Conservation (phyloP, 2,113 vertebrate genomes). For the Pseudolaguvia tuberculata region DNA sequence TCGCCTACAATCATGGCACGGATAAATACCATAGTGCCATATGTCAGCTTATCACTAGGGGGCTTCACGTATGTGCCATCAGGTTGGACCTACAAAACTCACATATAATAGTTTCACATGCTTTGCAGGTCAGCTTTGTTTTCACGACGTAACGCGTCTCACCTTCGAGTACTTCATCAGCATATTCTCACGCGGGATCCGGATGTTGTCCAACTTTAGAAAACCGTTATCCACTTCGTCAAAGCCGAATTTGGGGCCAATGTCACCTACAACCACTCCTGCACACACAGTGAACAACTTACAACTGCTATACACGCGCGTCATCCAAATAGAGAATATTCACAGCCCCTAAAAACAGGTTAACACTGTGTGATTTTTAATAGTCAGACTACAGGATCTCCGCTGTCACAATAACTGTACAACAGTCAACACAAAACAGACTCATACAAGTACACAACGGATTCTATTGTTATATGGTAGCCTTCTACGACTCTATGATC, state of each 20-base stretch:
- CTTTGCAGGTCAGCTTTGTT: not conserved
- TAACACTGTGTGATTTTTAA: no score
- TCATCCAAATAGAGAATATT: not conserved
- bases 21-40: slow-evolving; percentile 97
- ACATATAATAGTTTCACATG: not conserved
- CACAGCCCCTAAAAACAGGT: not conserved
- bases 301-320: not conserved
- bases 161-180: slow-evolving; percentile 96
- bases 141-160: slow-evolving; percentile 25
- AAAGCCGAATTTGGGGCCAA: slow-evolving; percentile 95
- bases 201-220: slow-evolving; percentile 89
- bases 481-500: no score
- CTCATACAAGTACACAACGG: no score
- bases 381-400: no score
- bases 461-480: no score
- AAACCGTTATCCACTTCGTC: slow-evolving; percentile 93
- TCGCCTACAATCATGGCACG: slow-evolving; percentile 84
- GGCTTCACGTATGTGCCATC: slow-evolving; percentile 91
- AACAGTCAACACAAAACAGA: no score
- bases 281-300: not conserved
- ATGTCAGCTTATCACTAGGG: slow-evolving; percentile 88
- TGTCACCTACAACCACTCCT: slow-evolving; percentile 94
- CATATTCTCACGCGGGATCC: slow-evolving; percentile 94
- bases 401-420: no score
- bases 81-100: slow-evolving; percentile 81